Conservation (phyloP, 1,140 invertebrate species). For the Hermatobates lingyangjiaoensis region DNA sequence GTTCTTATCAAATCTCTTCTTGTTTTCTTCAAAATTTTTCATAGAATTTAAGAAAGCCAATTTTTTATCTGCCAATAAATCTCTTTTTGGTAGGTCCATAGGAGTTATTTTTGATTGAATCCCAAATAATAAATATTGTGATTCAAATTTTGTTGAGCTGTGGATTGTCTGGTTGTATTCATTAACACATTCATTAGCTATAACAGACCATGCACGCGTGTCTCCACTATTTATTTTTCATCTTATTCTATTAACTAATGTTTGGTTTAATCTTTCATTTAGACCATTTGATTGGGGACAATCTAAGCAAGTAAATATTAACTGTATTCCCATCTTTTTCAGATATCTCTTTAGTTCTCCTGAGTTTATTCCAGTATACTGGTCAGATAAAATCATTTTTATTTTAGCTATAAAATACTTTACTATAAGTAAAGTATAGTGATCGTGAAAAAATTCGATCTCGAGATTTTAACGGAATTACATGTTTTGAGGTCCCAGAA, state of each 20-base stretch:
- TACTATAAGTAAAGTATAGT: too few relatives aligned
- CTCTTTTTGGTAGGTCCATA: neutral
- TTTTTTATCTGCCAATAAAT: too few relatives aligned
- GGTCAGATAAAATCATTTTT: too few relatives aligned
- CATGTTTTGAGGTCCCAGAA: too few relatives aligned
- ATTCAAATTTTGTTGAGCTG: slow-evolving; percentile 14
- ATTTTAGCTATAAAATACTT: too few relatives aligned
- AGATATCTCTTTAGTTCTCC: neutral
- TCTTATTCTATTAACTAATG: slow-evolving; percentile 14
- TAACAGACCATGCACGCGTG: slow-evolving; percentile 13
- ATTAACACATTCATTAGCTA: slow-evolving; percentile 14
- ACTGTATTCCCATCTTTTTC: neutral
- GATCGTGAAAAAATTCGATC: too few relatives aligned
- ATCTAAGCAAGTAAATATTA: slow-evolving; percentile 2
- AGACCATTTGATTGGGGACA: slow-evolving; percentile 9
- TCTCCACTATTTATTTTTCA: slow-evolving; percentile 13
- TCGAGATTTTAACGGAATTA: too few relatives aligned
- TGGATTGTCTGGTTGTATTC: slow-evolving; percentile 16
- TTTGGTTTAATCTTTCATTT: slow-evolving; percentile 7
- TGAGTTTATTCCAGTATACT: slow-evolving; percentile 1
- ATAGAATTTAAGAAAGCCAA: too few relatives aligned
- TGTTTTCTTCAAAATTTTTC: too few relatives aligned
- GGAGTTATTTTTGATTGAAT: neutral
- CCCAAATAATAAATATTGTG: slow-evolving; percentile 14
- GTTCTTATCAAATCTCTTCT: too few relatives aligned